A percentile compares a stretch with the other conserved stretches of the same genome.
Conservation (phyloP, 2,797 vertebrate genomes). For the Odontamblyopus rebecca region DNA sequence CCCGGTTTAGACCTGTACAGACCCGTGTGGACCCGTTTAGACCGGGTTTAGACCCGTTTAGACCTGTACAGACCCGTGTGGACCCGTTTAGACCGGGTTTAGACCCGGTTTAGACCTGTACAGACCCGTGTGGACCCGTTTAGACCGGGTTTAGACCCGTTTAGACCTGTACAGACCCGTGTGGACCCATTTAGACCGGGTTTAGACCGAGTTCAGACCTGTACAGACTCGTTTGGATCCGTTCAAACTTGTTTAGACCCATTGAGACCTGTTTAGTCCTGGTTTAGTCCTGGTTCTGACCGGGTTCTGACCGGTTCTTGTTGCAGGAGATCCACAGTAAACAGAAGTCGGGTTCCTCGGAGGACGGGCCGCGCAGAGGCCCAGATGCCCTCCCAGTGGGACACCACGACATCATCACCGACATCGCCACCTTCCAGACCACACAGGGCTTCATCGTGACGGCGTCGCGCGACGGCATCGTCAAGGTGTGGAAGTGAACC, state of each 20-base stretch:
- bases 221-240: no score
- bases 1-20: no score
- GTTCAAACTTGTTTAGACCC: not conserved
- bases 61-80: no score
- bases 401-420: conserved; percentile 97
- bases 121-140: no score
- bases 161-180: no score
- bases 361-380: conserved; percentile 89
- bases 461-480: conserved; percentile 93
- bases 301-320: not conserved
- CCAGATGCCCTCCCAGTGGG: conserved; percentile 94
- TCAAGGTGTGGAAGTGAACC: conserved; percentile 95
- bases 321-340: conserved; percentile 96
- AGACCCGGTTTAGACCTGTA: no score
- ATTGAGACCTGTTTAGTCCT: not conserved
- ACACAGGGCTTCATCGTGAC: conserved; percentile 98
- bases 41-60: no score
- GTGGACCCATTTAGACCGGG: not conserved
- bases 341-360: conserved; percentile 88
- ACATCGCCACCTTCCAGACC: conserved; percentile 96
- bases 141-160: no score
- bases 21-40: no score
- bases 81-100: no score
- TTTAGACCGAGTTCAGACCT: not conserved
- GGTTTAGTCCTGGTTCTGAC: not conserved